Conservation (phyloP, 1,140 invertebrate species). For the Melanaphis sacchari region DNA sequence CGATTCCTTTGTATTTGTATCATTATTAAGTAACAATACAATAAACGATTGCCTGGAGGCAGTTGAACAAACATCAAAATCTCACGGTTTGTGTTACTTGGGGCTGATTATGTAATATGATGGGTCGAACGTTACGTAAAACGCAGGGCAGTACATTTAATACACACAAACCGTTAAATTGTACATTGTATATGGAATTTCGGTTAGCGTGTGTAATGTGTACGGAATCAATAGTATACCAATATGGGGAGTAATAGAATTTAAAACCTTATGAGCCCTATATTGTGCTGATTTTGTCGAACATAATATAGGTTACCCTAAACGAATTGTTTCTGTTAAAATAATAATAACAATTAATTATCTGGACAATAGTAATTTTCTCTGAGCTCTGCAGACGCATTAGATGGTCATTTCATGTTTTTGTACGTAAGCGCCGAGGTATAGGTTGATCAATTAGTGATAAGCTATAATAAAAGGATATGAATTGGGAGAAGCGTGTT, state of each 20-base stretch:
- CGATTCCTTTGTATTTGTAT: background rate
- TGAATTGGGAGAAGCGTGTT: background rate
- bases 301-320: background rate
- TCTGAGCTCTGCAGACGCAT: background rate
- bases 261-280: background rate
- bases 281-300: background rate
- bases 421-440: background rate
- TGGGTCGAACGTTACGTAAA: background rate
- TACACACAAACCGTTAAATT: constrained; percentile 15
- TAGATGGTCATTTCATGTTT: background rate
- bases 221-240: background rate
- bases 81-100: background rate
- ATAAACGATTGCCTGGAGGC: background rate
- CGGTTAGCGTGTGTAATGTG: background rate
- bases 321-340: background rate
- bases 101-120: background rate
- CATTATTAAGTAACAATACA: background rate
- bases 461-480: too few relatives aligned
- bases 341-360: background rate
- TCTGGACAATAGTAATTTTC: background rate
- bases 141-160: background rate
- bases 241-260: background rate
- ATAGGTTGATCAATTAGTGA: too few relatives aligned
- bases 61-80: constrained; percentile 25
- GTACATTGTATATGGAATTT: background rate